Base-by-base conservation (phyloP, 2,888 invertebrate species). In the Callyntrura guangdongensis region DNA sequence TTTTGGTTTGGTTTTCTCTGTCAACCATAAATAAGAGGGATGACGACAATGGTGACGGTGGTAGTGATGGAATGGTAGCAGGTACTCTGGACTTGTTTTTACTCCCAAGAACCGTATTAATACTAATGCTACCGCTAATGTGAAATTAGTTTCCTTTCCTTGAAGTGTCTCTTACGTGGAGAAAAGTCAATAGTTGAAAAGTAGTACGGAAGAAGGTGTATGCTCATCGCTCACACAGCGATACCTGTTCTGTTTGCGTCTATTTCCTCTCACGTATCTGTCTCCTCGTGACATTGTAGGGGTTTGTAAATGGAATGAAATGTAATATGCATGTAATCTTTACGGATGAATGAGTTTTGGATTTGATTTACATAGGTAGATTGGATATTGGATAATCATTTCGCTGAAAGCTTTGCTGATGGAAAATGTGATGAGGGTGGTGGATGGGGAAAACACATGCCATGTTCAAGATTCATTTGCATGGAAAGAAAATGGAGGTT, bases 341-440 rank as follows among this genome's bases (percentile, higher is more conserved):
- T 83, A 27, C 45, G 88, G 88, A 89, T 89, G 88, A 74, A 56
- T 89, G 88, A 56, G 49, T 83, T 82, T 89, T 89, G 88, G 83
- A 89, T 89, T 89, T 89, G 88, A 81, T 89, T 89, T 89, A 82
- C 88, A 89, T 89, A 83, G 83, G 72, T 83, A 89, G 88, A 89
- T 89, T 89, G 83, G 87, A 87, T 84, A 84, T 84, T 84, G 84
- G 86, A 86, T 89, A 89, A 81, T 89, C 88, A 89, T 83, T 89
- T 89, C 25, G 88, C 83, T 89, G 88, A 89, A 89, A 89, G 88
- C 69, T 83, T 89, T 83, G n/a, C n/a, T n/a, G 89, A 89, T 88
- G 82, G 87, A 86, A 86, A 86, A 86, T 77, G 61, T n/a, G 72
- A 36, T 67, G 67, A n/a, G n/a, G n/a, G 72, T 64, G 6, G 85